Evolutionary conservation across 1,140 invertebrate species (phyloP).

Genomic region (Lepidurus apus): DNA sequence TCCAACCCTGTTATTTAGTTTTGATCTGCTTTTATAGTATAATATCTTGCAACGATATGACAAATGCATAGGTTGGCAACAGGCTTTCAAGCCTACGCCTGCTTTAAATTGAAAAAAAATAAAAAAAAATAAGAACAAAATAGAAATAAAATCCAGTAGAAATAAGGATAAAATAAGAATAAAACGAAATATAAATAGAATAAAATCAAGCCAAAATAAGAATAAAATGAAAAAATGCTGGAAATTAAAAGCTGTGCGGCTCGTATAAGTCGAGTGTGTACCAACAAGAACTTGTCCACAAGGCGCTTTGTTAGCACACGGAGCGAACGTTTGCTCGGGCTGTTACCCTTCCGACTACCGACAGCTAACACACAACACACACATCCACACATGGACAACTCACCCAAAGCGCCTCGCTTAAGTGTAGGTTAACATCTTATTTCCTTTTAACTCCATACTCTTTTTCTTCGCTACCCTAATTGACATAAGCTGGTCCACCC

Average conservation of each 20-base stretch:
- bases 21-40: no score
- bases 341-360: conserved; percentile 13
- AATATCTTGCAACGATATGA: no score
- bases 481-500: background rate
- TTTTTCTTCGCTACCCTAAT: background rate
- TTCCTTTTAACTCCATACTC: background rate
- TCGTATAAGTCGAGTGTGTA: background rate
- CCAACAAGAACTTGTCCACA: background rate
- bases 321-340: conserved; percentile 11
- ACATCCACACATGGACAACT: conserved; percentile 15
- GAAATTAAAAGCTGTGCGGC: no score
- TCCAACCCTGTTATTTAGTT: no score
- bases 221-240: no score
- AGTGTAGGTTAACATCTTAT: background rate
- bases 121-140: no score
- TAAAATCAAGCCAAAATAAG: background rate
- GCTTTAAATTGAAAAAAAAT: no score
- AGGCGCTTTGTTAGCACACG: background rate
- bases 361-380: conserved; percentile 5
- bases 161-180: conserved; percentile 24
- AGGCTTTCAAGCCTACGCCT: no score
- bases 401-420: background rate
- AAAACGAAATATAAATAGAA: background rate
- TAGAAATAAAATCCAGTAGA: conserved; percentile 24
- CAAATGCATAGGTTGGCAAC: no score